Percentiles rank a stretch among this genome's conserved stretches.
Evolutionary conservation across 2,888 invertebrate species (phyloP).

Genomic region (Drosophila anomelani): DNA sequence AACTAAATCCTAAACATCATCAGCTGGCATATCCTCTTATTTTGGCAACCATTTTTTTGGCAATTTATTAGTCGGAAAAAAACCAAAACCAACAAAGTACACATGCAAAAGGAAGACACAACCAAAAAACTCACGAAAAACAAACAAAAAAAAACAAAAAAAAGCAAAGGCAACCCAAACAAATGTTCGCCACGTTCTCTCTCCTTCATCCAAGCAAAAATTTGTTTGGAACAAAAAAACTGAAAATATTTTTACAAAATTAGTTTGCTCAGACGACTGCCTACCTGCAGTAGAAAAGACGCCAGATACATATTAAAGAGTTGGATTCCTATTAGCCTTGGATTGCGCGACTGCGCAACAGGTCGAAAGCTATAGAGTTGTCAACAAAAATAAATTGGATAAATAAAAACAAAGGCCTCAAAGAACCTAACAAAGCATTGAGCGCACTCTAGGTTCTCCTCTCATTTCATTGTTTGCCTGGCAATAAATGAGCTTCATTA

Average conservation of each 20-base stretch:
- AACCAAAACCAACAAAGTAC: slow-evolving; percentile 47
- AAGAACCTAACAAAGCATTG: slow-evolving; percentile 3
- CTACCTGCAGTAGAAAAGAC: slow-evolving; percentile 1
- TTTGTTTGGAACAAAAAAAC: slow-evolving; percentile 54
- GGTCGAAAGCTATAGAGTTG: slow-evolving; percentile 54
- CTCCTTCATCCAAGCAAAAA: slow-evolving; percentile 35
- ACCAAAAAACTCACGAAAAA: slow-evolving; percentile 11
- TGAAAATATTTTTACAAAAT: slow-evolving; percentile 68
- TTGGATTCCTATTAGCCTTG: slow-evolving; percentile 55
- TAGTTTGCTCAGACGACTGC: slow-evolving; percentile 50
- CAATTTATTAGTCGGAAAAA: slow-evolving; percentile 46
- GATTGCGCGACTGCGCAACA: slow-evolving; percentile 65
- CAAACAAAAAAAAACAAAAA: slow-evolving; percentile 37
- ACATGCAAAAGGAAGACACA: slow-evolving; percentile 36
- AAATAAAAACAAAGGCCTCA: slow-evolving; percentile 7
- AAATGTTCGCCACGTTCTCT: slow-evolving; percentile 53
- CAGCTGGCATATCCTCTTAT: neutral
- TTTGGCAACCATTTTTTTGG: slow-evolving; percentile 20
- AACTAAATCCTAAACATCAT: neutral
- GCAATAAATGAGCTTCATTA: slow-evolving; percentile 59
- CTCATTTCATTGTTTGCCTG: slow-evolving; percentile 26
- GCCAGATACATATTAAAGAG: slow-evolving; percentile 11
- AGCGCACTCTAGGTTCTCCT: neutral
- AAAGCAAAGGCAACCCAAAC: slow-evolving; percentile 50
- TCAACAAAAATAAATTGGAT: slow-evolving; percentile 43